These are phyloP conservation scores for Caenorhabditis brenneri DNA, from an alignment of 1,140 invertebrate genomes.

Conservation along the genomic window DNA sequence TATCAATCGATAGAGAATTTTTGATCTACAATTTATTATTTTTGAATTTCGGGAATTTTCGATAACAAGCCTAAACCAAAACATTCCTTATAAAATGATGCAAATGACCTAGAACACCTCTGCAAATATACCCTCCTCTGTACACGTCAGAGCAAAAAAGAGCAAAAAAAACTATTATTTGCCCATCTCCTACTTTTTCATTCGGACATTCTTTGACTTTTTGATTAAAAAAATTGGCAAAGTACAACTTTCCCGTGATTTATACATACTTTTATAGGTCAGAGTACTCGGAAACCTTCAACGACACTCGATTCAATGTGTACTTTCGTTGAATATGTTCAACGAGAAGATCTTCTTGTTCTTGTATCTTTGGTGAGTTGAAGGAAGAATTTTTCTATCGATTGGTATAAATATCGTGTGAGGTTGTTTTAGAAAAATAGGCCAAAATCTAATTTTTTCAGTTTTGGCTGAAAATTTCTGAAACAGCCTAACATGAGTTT, in stretches of 20 bases:
- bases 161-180: neutral
- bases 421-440: no score
- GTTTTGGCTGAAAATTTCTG: no score
- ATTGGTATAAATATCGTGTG: no score
- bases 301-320: slow-evolving; percentile 71
- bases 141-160: no score
- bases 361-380: slow-evolving; percentile 71
- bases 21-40: no score
- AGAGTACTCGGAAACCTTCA: slow-evolving; percentile 70
- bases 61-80: no score
- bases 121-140: neutral
- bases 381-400: no score
- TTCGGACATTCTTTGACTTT: slow-evolving; percentile 14
- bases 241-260: neutral
- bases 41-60: no score
- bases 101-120: neutral
- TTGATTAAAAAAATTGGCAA: neutral
- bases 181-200: neutral
- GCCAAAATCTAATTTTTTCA: no score
- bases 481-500: no score
- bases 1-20: no score
- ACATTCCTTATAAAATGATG: neutral
- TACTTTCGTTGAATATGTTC: slow-evolving; percentile 65
- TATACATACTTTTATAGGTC: slow-evolving; percentile 52
- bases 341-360: slow-evolving; percentile 72